Conservation (phyloP, 2,113 vertebrate genomes). For the Okapia johnstoni region DNA sequence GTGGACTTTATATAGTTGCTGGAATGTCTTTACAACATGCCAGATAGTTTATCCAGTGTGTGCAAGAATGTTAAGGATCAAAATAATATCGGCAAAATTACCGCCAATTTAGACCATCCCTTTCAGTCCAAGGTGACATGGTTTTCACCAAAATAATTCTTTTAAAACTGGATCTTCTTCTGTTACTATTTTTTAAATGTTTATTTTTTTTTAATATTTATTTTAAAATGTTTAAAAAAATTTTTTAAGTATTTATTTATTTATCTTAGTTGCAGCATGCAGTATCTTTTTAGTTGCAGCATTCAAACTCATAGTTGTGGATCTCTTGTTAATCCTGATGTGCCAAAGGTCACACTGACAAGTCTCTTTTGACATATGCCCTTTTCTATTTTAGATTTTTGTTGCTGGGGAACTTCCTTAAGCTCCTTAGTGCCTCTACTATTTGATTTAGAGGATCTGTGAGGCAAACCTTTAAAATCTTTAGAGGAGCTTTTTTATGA, state of each 20-base stretch:
- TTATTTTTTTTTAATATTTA: not conserved
- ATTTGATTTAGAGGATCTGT: not conserved
- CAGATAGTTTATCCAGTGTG: not conserved
- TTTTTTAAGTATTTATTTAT: not conserved
- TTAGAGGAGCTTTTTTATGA: not conserved
- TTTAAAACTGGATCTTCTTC: not conserved
- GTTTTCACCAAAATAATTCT: not conserved
- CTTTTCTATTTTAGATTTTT: not conserved
- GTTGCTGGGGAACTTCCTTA: not conserved
- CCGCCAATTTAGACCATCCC: fast-evolving
- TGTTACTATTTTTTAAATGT: not conserved
- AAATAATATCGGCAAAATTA: not conserved
- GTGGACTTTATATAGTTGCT: not conserved
- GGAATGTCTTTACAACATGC: not conserved
- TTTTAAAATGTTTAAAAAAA: not conserved
- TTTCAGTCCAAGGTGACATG: not conserved
- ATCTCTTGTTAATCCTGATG: not conserved
- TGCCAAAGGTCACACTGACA: not conserved
- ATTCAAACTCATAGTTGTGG: not conserved
- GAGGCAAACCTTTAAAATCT: not conserved
- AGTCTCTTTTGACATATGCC: not conserved
- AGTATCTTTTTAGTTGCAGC: not conserved
- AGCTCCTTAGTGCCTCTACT: not conserved
- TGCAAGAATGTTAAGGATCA: not conserved
- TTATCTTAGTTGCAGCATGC: not conserved